Percentiles rank a stretch among this genome's conserved stretches.
These are phyloP conservation scores for Keiferia lycopersicella DNA, from an alignment of 2,888 invertebrate species.

Conservation along the genomic window DNA sequence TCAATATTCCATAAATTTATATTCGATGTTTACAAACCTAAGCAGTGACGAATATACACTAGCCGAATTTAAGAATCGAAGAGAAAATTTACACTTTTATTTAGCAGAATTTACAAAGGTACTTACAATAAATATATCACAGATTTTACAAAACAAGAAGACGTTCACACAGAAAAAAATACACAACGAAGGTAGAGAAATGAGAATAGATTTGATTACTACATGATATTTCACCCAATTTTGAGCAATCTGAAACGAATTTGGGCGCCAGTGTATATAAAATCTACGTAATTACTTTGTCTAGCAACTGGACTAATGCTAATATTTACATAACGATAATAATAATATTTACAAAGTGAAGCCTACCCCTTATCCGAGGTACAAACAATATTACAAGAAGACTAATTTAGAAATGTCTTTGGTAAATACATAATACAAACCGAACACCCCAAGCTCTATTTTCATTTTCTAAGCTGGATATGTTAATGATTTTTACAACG, in stretches of 20 bases:
- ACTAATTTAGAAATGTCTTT: not conserved
- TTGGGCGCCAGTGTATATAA: conserved; percentile 41
- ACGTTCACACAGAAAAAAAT: conserved; percentile 50
- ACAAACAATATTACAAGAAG: not conserved
- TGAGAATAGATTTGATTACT: conserved; percentile 4
- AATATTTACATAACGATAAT: conserved; percentile 68
- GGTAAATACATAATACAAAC: conserved; percentile 8
- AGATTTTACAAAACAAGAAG: conserved; percentile 75
- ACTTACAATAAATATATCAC: conserved; percentile 81
- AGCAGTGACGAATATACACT: conserved; percentile 35
- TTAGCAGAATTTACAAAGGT: conserved; percentile 64
- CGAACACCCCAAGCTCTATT: not conserved
- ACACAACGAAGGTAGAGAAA: conserved; percentile 31
- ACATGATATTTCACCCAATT: conserved; percentile 36
- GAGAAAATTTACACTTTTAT: conserved; percentile 44
- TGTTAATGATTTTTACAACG: not conserved
- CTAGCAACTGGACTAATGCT: conserved; percentile 64
- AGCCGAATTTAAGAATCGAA: conserved; percentile 48
- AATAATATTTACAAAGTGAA: conserved; percentile 46
- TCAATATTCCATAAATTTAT: conserved; percentile 45
- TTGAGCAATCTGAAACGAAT: conserved; percentile 36
- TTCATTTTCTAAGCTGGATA: not conserved
- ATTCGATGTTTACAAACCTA: conserved; percentile 42
- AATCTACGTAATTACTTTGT: conserved; percentile 60
- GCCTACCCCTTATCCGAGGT: not conserved